Evolutionary conservation across 92 coral and sea anemone species (phyloP), one percentile per base, ranked within the genome.

Genomic region (Phymanthus crucifer): DNA sequence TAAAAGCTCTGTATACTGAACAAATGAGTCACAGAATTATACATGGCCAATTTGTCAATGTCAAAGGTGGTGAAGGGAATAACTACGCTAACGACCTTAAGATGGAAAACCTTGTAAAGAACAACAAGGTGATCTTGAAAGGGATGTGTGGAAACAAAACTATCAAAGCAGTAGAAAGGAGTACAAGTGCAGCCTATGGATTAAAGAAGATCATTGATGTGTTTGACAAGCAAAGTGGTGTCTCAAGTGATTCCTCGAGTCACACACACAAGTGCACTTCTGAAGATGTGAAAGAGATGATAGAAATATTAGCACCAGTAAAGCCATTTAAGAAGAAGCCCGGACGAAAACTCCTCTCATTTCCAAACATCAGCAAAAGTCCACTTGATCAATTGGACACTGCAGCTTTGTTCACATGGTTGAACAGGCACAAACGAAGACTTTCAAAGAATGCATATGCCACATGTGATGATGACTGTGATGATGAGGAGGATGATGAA

Each of bases 1-100:
- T 57, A 21, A 77, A 52, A 80, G 87, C 81, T 23, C 68, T 87
- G 46, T 87, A 82, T 46, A 87, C 81, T 14, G 84, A 83, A 34
- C 48, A 79, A 74, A 87, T 80, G 69, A 85, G 77, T 0, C 87
- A 83, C 35, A 67, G 84, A 7, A 64, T 88, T n/a, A 58, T 84
- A 19, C 92, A 88, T 76, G 92, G 92, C 35, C 88, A 88, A 38
- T 88, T 88, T 67, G 85, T 88, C 3, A 88, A 84, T 64, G 46
- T 80, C 26, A 84, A 79, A 23, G 92, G 92, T 36, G 92, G 88
- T 10, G 17, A 29, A 17, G 92, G 89, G 6, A 75, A 70, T 35
- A 88, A 88, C 46, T 80, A 70, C 70, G 72, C 92, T 0, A 88
- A 88, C 71, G 88, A 88, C 67, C 58, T 88, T 6, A 88, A 84